Percentiles rank a stretch among this genome's conserved stretches.
phyloP scores from a whole-genome alignment of 2,797 vertebrate genomes.

The Takifugu rubripes region DNA sequence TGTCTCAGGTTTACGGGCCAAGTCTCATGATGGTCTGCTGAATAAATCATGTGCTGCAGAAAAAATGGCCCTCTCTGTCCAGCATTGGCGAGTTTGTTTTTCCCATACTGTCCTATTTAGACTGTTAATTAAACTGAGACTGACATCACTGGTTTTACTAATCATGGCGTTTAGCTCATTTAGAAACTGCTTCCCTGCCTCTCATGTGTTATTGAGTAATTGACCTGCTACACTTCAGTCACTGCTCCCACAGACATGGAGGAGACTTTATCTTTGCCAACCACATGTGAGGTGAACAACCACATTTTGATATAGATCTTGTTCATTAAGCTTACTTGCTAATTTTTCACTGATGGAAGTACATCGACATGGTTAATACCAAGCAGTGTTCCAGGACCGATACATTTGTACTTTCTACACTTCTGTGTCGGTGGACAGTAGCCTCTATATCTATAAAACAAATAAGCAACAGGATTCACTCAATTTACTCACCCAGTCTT shows the following conservation, averaged over 20 bases:
- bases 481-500: slow-evolving; percentile 90
- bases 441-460: not conserved
- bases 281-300: not conserved
- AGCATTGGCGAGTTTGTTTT: slow-evolving; percentile 26
- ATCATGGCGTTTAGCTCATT: slow-evolving; percentile 16
- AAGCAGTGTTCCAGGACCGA: too few species aligned
- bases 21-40: slow-evolving; percentile 37
- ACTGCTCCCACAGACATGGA: too few species aligned
- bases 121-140: slow-evolving; percentile 30
- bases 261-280: not conserved
- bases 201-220: not conserved
- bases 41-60: slow-evolving; percentile 5
- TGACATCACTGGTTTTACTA: slow-evolving; percentile 23
- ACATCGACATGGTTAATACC: too few species aligned
- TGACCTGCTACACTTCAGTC: not conserved
- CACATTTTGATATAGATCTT: not conserved
- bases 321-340: not conserved
- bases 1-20: slow-evolving; percentile 61
- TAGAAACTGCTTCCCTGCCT: not conserved
- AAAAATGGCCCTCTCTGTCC: slow-evolving; percentile 42
- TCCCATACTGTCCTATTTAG: slow-evolving; percentile 35
- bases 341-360: not conserved
- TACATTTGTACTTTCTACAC: too few species aligned
- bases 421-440: too few species aligned
- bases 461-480: not conserved